Base-by-base conservation (phyloP, 2,888 invertebrate species). In the Synanthedon vespiformis region DNA sequence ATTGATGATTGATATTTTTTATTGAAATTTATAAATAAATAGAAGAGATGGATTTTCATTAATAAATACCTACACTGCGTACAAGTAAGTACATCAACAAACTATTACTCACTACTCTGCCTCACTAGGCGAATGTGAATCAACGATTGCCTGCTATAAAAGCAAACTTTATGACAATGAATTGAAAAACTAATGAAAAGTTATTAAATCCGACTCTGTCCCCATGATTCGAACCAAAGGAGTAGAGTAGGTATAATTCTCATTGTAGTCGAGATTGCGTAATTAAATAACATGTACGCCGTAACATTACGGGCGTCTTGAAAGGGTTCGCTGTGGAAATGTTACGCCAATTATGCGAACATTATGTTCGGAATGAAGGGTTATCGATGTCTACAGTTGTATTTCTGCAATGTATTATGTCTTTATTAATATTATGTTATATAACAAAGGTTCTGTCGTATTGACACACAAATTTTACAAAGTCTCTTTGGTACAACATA, bases 211-310 rank as follows among this genome's bases (percentile, higher is more conserved):
- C 44, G 1, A 14, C 41, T 13, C 13, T 44, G 44, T 44, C 44
- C 44, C 44, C 44, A 14, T 12, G 44, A 44, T 44, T 44, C 44
- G 44, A 44, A 13, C 13, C 44, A 44, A 44, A 27, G n/a, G 50
- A 50, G 50, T 49, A 73, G 76, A 77, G 77, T 76, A 68, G 73
- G 76, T 76, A 76, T 77, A 77, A 80, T 74, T 80, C 79, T 74
- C 80, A 86, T 84, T 84, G 85, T 86, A 68, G 72, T 77, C 79
- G 74, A 80, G 85, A 85, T 84, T 84, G 77, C 72, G 79, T 87
- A 87, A 87, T 87, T 86, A 86, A 87, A 87, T 86, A 86, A 87
- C 82, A 86, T 84, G 83, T 83, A 85, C 80, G 77, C 80, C 73
- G 75, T 80, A 77, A 81, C 80, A 77, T 85, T 77, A 79, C 78